phyloP scores from a whole-genome alignment of 1,140 invertebrate species.

The Hyphantria cunea region DNA sequence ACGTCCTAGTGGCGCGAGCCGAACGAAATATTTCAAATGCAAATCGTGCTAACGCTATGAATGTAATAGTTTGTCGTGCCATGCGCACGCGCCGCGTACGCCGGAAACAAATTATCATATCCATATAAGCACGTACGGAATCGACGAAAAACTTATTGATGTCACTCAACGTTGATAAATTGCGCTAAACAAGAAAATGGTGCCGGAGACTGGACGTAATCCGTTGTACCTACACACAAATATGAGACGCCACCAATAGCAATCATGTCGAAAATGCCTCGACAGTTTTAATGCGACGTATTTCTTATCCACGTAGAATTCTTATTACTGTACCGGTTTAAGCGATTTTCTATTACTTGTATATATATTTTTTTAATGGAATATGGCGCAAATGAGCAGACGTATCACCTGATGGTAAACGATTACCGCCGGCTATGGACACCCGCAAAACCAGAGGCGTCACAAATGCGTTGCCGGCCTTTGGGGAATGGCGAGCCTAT shows the following conservation, averaged over 20 bases:
- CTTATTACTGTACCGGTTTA: conserved; percentile 39
- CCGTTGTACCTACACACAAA: conserved; percentile 38
- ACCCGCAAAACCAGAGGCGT: too few species aligned
- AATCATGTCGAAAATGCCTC: background rate
- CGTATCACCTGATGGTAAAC: too few species aligned
- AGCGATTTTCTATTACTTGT: background rate
- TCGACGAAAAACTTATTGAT: conserved; percentile 74
- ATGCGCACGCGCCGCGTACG: conserved; percentile 71
- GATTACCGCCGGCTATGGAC: too few species aligned
- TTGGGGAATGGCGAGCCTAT: too few species aligned
- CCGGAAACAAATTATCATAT: conserved; percentile 81
- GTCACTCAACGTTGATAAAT: conserved; percentile 68
- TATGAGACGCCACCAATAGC: conserved; percentile 13
- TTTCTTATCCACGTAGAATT: conserved; percentile 34
- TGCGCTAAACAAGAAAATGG: conserved; percentile 69
- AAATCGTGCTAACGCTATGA: conserved; percentile 79
- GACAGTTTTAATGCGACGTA: conserved; percentile 36
- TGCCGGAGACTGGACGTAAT: conserved; percentile 48
- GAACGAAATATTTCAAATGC: conserved; percentile 79
- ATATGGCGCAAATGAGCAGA: too few species aligned
- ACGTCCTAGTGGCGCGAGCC: conserved; percentile 62
- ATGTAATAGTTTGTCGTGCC: conserved; percentile 77
- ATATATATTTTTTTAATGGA: too few species aligned
- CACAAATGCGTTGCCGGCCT: too few species aligned
- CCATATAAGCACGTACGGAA: conserved; percentile 75